Evolutionary conservation across 1,140 invertebrate species (phyloP).

Genomic region (Akabosia matsudoensis): DNA sequence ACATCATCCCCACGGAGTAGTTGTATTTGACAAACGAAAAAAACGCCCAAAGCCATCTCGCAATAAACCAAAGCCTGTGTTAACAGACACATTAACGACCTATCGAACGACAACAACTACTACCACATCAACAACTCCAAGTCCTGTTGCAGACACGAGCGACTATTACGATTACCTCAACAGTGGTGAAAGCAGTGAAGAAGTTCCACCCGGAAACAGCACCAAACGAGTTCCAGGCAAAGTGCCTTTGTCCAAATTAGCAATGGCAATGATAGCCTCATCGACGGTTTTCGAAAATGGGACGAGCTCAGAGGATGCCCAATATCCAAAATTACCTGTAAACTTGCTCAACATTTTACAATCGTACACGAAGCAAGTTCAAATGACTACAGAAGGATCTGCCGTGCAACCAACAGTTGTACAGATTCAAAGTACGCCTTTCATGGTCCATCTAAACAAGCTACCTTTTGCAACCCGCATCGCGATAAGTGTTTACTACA

Average conservation of each 20-base stretch:
- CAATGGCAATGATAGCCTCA: conserved; percentile 1
- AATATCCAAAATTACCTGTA: not conserved
- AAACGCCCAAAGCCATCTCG: not conserved
- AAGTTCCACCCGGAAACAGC: not conserved
- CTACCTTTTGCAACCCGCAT: not conserved
- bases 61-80: not conserved
- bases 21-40: not conserved
- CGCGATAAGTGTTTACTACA: not conserved
- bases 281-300: not conserved
- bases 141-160: not conserved
- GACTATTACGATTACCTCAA: not conserved
- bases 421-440: not conserved
- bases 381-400: not conserved
- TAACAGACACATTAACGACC: not conserved
- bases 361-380: not conserved
- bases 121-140: not conserved
- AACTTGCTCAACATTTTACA: not conserved
- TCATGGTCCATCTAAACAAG: not conserved
- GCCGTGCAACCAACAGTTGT: not conserved
- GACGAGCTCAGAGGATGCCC: not conserved
- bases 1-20: not conserved
- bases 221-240: not conserved
- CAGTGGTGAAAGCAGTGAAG: not conserved
- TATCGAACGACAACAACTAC: not conserved
- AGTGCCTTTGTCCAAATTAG: not conserved